Conservation (phyloP, 2,888 invertebrate species). For the Lasioglossum vierecki region DNA sequence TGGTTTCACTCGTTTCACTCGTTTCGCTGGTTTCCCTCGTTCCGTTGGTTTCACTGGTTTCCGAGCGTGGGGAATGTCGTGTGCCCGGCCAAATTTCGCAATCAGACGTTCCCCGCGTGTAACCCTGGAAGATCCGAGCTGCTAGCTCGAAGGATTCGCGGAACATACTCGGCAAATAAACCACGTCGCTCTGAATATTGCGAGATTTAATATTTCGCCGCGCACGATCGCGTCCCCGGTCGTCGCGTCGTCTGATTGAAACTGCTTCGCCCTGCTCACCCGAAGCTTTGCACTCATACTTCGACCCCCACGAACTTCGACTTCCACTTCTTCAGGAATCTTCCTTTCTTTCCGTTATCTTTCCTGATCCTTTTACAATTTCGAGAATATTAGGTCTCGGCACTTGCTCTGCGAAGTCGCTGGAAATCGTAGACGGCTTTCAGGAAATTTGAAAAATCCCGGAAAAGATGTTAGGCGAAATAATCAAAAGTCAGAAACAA, state of each 20-base stretch:
- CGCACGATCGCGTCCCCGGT: not conserved
- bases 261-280: not conserved
- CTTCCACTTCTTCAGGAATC: not conserved
- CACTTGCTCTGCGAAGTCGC: not conserved
- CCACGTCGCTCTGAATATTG: slow-evolving; percentile 25
- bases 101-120: slow-evolving; percentile 43
- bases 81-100: slow-evolving; percentile 53
- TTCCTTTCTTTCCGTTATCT: not conserved
- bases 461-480: not conserved
- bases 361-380: not conserved
- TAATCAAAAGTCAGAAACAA: not conserved
- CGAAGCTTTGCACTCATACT: not conserved
- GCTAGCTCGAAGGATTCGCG: slow-evolving; percentile 22
- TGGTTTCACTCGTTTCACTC: slow-evolving; percentile 25
- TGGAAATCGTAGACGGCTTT: not conserved
- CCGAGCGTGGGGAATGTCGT: not conserved
- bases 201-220: slow-evolving; percentile 27
- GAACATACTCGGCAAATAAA: slow-evolving; percentile 45
- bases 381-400: not conserved
- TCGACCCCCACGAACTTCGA: not conserved
- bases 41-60: not conserved
- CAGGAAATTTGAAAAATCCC: not conserved
- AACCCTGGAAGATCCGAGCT: slow-evolving; percentile 37
- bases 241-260: slow-evolving; percentile 15
- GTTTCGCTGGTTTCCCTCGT: not conserved